Conservation (phyloP, 2,888 invertebrate genomes). For the Branchipolynoe longqiensis region DNA sequence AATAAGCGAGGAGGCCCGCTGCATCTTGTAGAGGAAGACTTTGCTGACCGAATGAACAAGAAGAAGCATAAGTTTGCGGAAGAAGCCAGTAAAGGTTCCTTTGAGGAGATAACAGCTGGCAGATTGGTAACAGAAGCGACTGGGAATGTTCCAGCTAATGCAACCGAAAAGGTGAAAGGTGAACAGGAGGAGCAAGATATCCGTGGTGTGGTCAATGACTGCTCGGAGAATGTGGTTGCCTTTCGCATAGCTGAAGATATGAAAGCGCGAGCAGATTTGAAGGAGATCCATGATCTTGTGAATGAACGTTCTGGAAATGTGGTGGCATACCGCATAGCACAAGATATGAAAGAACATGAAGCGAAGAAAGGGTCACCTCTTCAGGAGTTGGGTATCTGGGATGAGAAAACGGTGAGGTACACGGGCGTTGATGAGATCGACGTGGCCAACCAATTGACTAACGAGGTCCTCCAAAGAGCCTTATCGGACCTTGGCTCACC, state of each 20-base stretch:
- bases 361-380: not conserved
- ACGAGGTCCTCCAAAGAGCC: slow-evolving; percentile 74
- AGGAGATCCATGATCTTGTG: no score
- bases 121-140: no score
- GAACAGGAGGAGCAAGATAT: not conserved
- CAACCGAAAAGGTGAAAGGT: slow-evolving; percentile 44
- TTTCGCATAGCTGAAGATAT: slow-evolving; percentile 23
- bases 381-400: not conserved
- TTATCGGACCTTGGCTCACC: slow-evolving; percentile 65
- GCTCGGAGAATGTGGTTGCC: slow-evolving; percentile 33
- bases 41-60: slow-evolving; percentile 25
- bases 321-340: not conserved
- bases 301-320: not conserved
- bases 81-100: no score
- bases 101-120: no score
- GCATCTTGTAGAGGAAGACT: slow-evolving; percentile 28
- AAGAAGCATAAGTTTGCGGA: not conserved
- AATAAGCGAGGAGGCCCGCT: not conserved
- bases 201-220: slow-evolving; percentile 1
- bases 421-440: slow-evolving; percentile 60
- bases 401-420: not conserved
- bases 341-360: slow-evolving; percentile 17
- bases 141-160: slow-evolving; percentile 52
- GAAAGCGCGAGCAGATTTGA: not conserved
- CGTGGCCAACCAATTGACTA: slow-evolving; percentile 71